A percentile compares a stretch with the other conserved stretches of the same genome.
phyloP scores from a whole-genome alignment of 2,113 vertebrate species.

The Kobus ellipsiprymnus region DNA sequence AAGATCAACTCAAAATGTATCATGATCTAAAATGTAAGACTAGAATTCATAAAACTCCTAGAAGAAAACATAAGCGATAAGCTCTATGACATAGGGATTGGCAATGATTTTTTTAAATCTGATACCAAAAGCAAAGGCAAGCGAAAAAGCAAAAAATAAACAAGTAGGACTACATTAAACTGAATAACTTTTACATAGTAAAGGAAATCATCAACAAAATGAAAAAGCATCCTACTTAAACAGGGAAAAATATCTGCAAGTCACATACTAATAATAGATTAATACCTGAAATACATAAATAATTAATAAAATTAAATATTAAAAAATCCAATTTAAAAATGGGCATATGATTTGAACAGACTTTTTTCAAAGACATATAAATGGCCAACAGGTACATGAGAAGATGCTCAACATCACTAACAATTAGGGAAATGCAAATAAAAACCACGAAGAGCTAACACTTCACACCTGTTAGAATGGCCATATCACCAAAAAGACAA shows the following conservation, averaged over 20 bases:
- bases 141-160: neutral
- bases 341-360: neutral
- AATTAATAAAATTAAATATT: neutral
- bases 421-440: neutral
- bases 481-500: neutral
- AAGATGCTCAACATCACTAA: neutral
- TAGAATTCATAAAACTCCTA: neutral
- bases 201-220: neutral
- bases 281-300: neutral
- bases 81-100: neutral
- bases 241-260: neutral
- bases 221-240: neutral
- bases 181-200: neutral
- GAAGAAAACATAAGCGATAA: neutral
- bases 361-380: neutral
- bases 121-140: neutral
- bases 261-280: neutral
- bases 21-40: neutral
- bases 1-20: neutral
- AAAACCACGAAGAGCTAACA: neutral
- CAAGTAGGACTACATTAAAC: neutral
- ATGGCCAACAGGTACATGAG: neutral
- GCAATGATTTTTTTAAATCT: neutral
- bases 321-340: neutral
- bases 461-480: neutral